Conservation (phyloP, 2,113 vertebrate genomes). For the Bubo scandiacus region DNA sequence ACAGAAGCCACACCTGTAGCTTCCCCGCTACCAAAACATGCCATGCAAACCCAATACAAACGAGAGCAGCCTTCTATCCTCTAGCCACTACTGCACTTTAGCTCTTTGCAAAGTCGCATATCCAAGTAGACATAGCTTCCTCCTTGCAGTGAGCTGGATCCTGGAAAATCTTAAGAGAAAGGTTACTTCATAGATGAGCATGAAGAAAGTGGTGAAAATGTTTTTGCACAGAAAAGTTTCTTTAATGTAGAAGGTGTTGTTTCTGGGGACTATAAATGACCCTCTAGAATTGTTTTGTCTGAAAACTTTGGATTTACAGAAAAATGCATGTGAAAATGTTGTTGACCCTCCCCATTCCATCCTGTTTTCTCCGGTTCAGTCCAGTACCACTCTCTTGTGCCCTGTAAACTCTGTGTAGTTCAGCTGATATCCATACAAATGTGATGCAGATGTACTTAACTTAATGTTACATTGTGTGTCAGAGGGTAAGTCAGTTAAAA, state of each 20-base stretch:
- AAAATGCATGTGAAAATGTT: not conserved
- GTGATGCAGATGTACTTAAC: not conserved
- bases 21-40: no score
- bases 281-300: not conserved
- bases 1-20: not conserved
- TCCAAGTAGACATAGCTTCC: not conserved
- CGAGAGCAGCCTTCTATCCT: not conserved
- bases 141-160: not conserved
- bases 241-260: not conserved
- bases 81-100: not conserved
- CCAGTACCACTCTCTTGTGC: not conserved
- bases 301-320: not conserved
- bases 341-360: not conserved
- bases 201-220: not conserved
- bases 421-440: not conserved
- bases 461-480: rapidly evolving
- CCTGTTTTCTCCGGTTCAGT: not conserved
- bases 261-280: not conserved
- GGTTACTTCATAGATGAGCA: not conserved
- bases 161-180: not conserved
- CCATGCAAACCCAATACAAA: not conserved
- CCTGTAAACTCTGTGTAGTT: not conserved
- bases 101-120: not conserved
- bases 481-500: not conserved
- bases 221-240: not conserved